Percentiles rank a stretch among this genome's conserved stretches.
Conservation (phyloP, 2,113 vertebrate species). For the Paedocypris sp. region DNA sequence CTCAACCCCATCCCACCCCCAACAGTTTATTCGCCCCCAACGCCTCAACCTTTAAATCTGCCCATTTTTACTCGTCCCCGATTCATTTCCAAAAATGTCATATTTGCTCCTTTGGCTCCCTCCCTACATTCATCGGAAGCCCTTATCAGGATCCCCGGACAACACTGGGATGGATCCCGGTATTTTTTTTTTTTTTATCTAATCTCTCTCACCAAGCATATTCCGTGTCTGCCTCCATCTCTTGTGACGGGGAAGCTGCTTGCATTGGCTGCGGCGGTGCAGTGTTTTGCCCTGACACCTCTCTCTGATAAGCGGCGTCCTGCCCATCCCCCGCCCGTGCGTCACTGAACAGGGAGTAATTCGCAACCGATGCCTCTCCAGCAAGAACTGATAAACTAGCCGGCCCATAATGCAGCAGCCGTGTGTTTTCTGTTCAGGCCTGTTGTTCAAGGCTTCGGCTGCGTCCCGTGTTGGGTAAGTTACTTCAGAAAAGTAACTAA, state of each 20-base stretch:
- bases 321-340: neutral
- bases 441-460: constrained; percentile 8
- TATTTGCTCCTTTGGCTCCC: constrained; percentile 45
- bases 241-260: constrained; percentile 52
- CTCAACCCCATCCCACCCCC: constrained; percentile 43
- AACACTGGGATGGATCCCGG: constrained; percentile 44
- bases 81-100: constrained; percentile 45
- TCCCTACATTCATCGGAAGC: constrained; percentile 57
- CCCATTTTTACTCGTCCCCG: constrained; percentile 15
- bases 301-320: constrained; percentile 49
- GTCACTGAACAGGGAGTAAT: constrained; percentile 29
- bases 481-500: no score
- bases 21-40: constrained; percentile 39
- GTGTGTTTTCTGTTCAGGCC: constrained; percentile 29
- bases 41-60: constrained; percentile 5
- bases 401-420: constrained; percentile 10
- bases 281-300: constrained; percentile 53
- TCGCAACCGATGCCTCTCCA: constrained; percentile 31
- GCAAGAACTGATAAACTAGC: constrained; percentile 39
- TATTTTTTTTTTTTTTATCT: constrained; percentile 70
- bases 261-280: constrained; percentile 41
- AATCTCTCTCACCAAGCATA: constrained; percentile 52
- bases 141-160: constrained; percentile 55
- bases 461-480: constrained; percentile 30
- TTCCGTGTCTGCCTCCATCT: constrained; percentile 57